Evolutionary conservation across 2,888 invertebrate genomes (phyloP), one percentile per base, ranked within the genome.

Genomic region (Drosophila kuntzei): DNA sequence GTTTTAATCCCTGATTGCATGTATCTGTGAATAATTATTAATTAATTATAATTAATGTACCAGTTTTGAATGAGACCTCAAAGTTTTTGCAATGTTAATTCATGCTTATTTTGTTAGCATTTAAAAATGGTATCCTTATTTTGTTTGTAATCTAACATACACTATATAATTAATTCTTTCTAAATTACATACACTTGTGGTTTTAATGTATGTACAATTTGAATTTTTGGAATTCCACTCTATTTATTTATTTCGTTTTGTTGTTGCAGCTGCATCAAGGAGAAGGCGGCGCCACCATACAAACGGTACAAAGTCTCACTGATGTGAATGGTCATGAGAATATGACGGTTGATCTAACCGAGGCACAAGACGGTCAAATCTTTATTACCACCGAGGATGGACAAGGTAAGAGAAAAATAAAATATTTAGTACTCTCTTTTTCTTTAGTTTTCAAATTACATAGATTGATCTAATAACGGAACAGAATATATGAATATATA

Each of bases 311-410:
- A 93, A 94, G 96, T 59, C 93, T 97, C 86, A 83, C 90, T 94
- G 92, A 92, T 82, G 89, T 95, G 20, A 96, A 96, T 91, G 95
- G 95, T n/a, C 95, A 96, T 85, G 95, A 95, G 87, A 95, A 96
- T 47, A 96, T 97, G 90, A 95, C 96, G 39, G 97, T 98, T 39
- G 98, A 98, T 92, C 94, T 98, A 87, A 96, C 97, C n/a, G 97
- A 98, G 93, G 97, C 98, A 73, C 97, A 96, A 91, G 98, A 98
- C 92, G 98, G 98, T 8, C 98, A 98, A 93, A 95, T 98, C 90
- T 98, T 98, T 89, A 95, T 98, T 88, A 98, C 98, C 58, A 97
- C 97, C 65, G 98, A 98, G 93, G 98, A 98, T 93, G 98, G 98
- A 63, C 97, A 97, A 93, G 96, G 97, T 97, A 93, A 92, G 66